These are phyloP conservation scores for Zaprionus camerounensis DNA, from an alignment of 1,140 invertebrate genomes.

Conservation along the genomic window DNA sequence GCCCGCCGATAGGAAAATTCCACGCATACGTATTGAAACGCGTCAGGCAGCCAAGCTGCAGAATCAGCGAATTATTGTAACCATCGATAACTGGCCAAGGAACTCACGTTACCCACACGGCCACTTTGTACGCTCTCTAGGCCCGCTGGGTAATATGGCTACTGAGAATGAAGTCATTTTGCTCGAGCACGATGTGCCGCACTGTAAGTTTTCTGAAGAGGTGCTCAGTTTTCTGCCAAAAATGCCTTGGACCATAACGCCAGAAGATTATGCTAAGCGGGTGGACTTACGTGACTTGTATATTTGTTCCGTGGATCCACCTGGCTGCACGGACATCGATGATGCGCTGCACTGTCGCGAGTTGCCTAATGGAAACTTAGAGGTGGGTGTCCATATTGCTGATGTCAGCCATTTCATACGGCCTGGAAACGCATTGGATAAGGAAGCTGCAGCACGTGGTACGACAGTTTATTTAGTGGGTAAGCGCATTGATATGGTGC, in stretches of 20 bases:
- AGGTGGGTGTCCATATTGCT: slow-evolving; percentile 98
- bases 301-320: slow-evolving; percentile 99
- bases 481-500: slow-evolving; percentile 95
- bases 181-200: slow-evolving; percentile 98
- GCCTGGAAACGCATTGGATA: slow-evolving; percentile 94
- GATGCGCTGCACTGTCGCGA: slow-evolving; percentile 97
- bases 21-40: slow-evolving; percentile 96
- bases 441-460: slow-evolving; percentile 92
- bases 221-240: slow-evolving; percentile 96
- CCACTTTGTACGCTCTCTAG: slow-evolving; percentile 95
- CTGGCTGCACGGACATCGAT: slow-evolving; percentile 99
- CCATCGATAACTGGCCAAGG: slow-evolving; percentile 96
- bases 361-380: slow-evolving; percentile 90
- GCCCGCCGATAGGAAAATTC: slow-evolving; percentile 95
- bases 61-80: slow-evolving; percentile 95
- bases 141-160: slow-evolving; percentile 91
- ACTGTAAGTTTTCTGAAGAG: slow-evolving; percentile 96
- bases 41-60: slow-evolving; percentile 92
- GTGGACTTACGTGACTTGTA: slow-evolving; percentile 93
- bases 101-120: slow-evolving; percentile 91
- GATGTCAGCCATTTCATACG: slow-evolving; percentile 98
- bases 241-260: slow-evolving; percentile 95
- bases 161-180: slow-evolving; percentile 98
- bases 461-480: slow-evolving; percentile 97
- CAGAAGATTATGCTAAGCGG: slow-evolving; percentile 91